Evolutionary conservation across 2,797 vertebrate genomes (phyloP).

Genomic region (Masticophis lateralis): DNA sequence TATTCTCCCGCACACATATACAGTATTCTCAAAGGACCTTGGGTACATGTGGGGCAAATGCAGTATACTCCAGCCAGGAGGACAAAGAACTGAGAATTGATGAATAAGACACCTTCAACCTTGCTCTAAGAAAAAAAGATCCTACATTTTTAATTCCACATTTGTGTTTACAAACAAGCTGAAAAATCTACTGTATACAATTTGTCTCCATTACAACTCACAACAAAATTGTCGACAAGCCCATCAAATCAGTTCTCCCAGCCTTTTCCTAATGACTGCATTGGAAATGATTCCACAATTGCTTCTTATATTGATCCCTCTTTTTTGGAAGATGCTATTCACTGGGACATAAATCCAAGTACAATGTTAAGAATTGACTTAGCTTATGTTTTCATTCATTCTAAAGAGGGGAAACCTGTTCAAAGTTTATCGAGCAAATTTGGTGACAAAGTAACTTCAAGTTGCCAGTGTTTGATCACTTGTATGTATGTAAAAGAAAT

Average conservation of each 20-base stretch:
- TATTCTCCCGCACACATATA: neutral
- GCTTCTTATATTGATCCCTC: slow-evolving; percentile 2
- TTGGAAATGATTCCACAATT: neutral
- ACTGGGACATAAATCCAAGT: neutral
- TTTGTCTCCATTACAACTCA: neutral
- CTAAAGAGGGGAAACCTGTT: neutral
- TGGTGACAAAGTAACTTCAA: neutral
- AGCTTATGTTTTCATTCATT: neutral
- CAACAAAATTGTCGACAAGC: neutral
- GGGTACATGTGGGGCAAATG: neutral
- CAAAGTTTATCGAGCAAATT: neutral
- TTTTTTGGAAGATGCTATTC: neutral
- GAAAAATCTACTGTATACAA: no score
- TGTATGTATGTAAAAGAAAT: neutral
- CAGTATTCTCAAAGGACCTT: neutral
- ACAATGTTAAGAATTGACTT: neutral
- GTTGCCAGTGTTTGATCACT: neutral
- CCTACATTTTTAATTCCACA: neutral
- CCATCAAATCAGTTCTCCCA: neutral
- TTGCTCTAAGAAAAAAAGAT: neutral
- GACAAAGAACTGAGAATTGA: neutral
- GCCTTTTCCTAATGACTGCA: neutral
- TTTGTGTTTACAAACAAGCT: neutral
- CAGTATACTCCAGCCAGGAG: neutral
- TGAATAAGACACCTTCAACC: neutral